Evolutionary conservation across 2,113 vertebrate genomes (phyloP).

Genomic region (Lycocorax pyrrhopterus): DNA sequence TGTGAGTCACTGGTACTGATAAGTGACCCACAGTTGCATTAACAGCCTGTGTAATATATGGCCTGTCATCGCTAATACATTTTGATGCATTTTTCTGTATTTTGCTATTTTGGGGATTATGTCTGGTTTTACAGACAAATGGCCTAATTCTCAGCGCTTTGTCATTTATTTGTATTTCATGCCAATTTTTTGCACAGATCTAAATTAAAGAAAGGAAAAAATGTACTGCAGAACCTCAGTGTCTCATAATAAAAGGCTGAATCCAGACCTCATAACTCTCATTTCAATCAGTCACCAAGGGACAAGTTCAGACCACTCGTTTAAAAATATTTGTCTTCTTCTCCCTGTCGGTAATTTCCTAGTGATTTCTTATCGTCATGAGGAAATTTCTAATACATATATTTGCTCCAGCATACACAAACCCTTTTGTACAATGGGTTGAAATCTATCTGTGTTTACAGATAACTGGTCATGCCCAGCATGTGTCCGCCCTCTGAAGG

Average conservation of each 20-base stretch:
- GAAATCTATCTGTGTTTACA: neutral
- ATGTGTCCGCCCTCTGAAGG: neutral
- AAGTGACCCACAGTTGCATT: conserved; percentile 2
- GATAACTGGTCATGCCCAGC: neutral
- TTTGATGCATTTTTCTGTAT: conserved; percentile 45
- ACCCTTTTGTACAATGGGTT: neutral
- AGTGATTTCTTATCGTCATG: conserved; percentile 6
- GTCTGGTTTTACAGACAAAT: conserved; percentile 45
- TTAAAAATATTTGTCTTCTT: conserved; percentile 19
- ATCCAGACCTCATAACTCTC: neutral
- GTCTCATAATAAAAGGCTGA: conserved; percentile 31
- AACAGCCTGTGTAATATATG: conserved; percentile 16
- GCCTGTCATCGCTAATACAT: conserved; percentile 26
- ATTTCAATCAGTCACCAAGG: conserved; percentile 9
- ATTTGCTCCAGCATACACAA: neutral
- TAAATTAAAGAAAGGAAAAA: conserved; percentile 31
- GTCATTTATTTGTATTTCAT: conserved; percentile 47
- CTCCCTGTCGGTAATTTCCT: neutral
- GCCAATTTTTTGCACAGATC: neutral
- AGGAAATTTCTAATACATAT: neutral
- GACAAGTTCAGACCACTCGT: neutral
- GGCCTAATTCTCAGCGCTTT: conserved; percentile 19
- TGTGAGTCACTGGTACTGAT: conserved; percentile 3
- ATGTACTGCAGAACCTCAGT: neutral
- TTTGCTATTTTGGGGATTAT: conserved; percentile 46